Conservation (phyloP, 2,797 vertebrate genomes). For the Channallabes apus region DNA sequence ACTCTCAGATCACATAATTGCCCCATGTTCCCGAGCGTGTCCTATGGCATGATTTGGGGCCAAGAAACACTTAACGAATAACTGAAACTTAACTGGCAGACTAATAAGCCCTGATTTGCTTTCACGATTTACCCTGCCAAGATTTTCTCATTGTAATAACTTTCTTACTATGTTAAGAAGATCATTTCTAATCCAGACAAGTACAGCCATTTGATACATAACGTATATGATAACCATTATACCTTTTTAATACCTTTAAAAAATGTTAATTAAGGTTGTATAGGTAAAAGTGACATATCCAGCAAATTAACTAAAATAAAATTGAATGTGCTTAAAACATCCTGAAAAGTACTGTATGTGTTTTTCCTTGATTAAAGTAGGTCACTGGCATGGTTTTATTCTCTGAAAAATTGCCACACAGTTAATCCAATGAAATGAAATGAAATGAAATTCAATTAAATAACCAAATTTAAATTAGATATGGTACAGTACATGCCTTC, state of each 20-base stretch:
- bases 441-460: background rate
- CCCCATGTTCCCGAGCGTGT: slow-evolving; percentile 5
- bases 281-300: background rate
- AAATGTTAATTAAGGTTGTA: background rate
- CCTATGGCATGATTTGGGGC: slow-evolving; percentile 18
- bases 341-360: background rate
- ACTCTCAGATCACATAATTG: slow-evolving; percentile 17
- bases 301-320: background rate
- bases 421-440: background rate
- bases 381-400: background rate
- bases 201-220: background rate
- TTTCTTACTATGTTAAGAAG: slow-evolving; percentile 17
- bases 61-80: slow-evolving; percentile 33
- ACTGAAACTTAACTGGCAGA: slow-evolving; percentile 40
- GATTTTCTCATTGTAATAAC: background rate
- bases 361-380: background rate
- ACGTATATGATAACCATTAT: slow-evolving; percentile 11
- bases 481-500: background rate
- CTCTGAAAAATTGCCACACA: background rate
- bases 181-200: background rate
- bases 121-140: slow-evolving; percentile 33
- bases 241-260: background rate
- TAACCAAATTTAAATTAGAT: background rate
- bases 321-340: background rate
- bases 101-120: slow-evolving; percentile 35